Evolutionary conservation across 2,888 invertebrate species (phyloP).

Genomic region (Seira musarum): DNA sequence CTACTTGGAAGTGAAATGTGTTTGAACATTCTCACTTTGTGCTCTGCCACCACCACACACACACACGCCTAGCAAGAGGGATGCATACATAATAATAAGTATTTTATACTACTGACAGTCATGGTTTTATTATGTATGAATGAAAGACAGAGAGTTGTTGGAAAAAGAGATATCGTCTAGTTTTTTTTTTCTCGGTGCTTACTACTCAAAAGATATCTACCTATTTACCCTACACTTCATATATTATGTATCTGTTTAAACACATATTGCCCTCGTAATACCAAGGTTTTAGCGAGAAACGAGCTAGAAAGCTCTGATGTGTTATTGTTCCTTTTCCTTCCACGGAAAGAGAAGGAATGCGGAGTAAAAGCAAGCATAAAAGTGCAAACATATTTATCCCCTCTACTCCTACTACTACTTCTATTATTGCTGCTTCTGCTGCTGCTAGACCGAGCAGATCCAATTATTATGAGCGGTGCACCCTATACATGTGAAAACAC

Average conservation of each 20-base stretch:
- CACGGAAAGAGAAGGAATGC: slow-evolving; percentile 16
- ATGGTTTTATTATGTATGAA: slow-evolving; percentile 49
- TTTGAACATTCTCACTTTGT: slow-evolving; percentile 20
- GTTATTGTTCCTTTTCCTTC: slow-evolving; percentile 26
- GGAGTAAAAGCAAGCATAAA: slow-evolving; percentile 40
- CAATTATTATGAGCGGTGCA: neutral
- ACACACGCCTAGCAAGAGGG: slow-evolving; percentile 8
- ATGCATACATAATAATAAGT: slow-evolving; percentile 8
- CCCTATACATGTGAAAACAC: slow-evolving; percentile 24
- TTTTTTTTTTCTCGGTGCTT: slow-evolving; percentile 1
- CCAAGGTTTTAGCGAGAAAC: neutral
- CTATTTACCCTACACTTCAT: neutral
- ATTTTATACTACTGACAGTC: slow-evolving; percentile 35
- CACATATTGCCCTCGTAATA: neutral
- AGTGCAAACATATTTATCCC: slow-evolving; percentile 3
- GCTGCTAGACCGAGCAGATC: too few relatives aligned
- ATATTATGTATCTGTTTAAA: neutral
- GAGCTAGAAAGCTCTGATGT: neutral
- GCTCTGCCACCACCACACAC: slow-evolving; percentile 19
- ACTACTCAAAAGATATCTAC: slow-evolving; percentile 11
- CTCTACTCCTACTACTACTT: too few relatives aligned
- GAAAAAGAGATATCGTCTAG: slow-evolving; percentile 40
- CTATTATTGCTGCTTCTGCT: too few relatives aligned
- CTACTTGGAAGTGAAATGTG: slow-evolving; percentile 21
- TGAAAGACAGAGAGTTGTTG: slow-evolving; percentile 38